These are phyloP conservation scores for Endomychus coccineus DNA, from an alignment of 2,888 invertebrate genomes.

Conservation along the genomic window DNA sequence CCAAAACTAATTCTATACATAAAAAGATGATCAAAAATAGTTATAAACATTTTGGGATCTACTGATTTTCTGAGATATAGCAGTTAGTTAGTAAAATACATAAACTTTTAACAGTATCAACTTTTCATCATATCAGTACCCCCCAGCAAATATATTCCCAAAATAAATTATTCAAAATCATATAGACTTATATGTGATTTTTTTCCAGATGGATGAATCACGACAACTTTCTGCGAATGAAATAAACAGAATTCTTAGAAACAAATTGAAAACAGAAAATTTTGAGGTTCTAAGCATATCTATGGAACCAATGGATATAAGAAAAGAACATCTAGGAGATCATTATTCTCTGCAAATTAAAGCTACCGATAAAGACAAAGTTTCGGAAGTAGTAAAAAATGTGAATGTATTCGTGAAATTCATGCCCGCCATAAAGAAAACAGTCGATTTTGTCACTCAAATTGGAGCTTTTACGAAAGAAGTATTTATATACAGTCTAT, in stretches of 20 bases:
- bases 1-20: no score
- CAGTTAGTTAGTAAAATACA: no score
- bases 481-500: slow-evolving; percentile 28
- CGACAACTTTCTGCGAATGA: slow-evolving; percentile 16
- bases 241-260: no score
- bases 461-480: slow-evolving; percentile 32
- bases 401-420: slow-evolving; percentile 32
- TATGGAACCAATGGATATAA: slow-evolving; percentile 20
- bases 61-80: no score
- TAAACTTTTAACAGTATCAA: no score
- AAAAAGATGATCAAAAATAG: no score
- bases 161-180: no score
- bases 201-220: no score
- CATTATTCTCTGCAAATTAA: slow-evolving; percentile 25
- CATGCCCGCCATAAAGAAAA: slow-evolving; percentile 26
- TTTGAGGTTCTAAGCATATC: slow-evolving; percentile 22
- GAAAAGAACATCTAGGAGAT: slow-evolving; percentile 31
- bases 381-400: slow-evolving; percentile 16
- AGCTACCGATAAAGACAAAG: slow-evolving; percentile 11
- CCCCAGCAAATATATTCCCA: no score
- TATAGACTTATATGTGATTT: no score
- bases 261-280: slow-evolving; percentile 19
- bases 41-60: no score
- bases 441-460: slow-evolving; percentile 28
- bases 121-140: no score